These are phyloP conservation scores for Mongoloraphidia duomilia DNA, from an alignment of 2,888 invertebrate species.

Conservation along the genomic window DNA sequence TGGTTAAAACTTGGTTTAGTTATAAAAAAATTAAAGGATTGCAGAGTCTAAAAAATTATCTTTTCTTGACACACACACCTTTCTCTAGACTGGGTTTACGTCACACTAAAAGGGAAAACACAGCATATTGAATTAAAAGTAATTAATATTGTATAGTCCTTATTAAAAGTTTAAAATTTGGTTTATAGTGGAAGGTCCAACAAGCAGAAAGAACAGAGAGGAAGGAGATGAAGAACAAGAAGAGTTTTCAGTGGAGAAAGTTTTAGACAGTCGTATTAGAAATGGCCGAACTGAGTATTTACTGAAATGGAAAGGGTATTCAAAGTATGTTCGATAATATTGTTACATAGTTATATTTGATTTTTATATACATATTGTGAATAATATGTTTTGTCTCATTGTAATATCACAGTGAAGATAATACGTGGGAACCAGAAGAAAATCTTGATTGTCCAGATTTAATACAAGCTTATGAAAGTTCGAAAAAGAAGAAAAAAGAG, in stretches of 20 bases:
- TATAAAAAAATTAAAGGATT: too few relatives aligned
- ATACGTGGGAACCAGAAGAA: conserved; percentile 74
- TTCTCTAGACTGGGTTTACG: too few relatives aligned
- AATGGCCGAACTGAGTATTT: conserved; percentile 55
- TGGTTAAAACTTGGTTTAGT: too few relatives aligned
- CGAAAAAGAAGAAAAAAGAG: conserved; percentile 1
- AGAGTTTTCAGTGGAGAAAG: conserved; percentile 63
- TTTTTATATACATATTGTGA: not conserved
- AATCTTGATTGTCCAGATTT: conserved; percentile 61
- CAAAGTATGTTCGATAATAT: conserved; percentile 33
- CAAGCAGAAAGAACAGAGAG: conserved; percentile 1
- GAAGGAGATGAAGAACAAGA: conserved; percentile 28
- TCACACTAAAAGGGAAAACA: too few relatives aligned
- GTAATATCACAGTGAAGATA: conserved; percentile 27
- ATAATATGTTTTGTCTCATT: too few relatives aligned
- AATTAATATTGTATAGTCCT: too few relatives aligned
- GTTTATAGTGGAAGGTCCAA: too few relatives aligned
- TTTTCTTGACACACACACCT: too few relatives aligned
- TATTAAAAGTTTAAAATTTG: too few relatives aligned
- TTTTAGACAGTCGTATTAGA: conserved; percentile 50
- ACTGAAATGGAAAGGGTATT: conserved; percentile 52
- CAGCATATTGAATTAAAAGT: too few relatives aligned
- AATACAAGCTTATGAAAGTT: conserved; percentile 26
- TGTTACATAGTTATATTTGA: not conserved
- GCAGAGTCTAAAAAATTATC: too few relatives aligned